A percentile compares a stretch with the other conserved stretches of the same genome.
phyloP scores from a whole-genome alignment of 2,113 vertebrate species.

The Zosterops pallidus region DNA sequence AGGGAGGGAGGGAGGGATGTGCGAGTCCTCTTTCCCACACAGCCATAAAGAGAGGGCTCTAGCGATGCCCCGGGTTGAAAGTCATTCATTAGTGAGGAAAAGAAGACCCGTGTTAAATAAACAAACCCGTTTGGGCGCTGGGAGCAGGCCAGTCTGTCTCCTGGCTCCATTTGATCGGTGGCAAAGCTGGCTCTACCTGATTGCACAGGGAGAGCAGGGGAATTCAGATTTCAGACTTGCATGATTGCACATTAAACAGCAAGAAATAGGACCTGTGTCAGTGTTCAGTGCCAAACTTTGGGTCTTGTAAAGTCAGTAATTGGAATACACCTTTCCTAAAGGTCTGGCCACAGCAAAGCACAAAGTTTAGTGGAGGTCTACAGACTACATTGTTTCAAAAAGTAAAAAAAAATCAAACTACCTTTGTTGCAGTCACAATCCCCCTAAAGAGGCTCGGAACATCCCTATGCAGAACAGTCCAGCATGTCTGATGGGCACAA shows the following conservation, averaged over 20 bases:
- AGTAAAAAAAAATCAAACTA: not conserved
- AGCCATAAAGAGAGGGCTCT: not conserved
- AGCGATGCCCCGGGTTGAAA: not conserved
- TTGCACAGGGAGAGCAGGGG: not conserved
- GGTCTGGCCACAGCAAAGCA: not conserved
- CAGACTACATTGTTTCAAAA: not conserved
- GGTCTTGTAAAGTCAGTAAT: not conserved
- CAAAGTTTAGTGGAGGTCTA: not conserved
- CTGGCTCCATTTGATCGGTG: not conserved
- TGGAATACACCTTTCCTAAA: not conserved
- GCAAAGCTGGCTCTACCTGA: slow-evolving; percentile 19
- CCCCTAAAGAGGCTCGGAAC: not conserved
- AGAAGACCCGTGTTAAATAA: not conserved
- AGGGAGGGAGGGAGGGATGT: not conserved
- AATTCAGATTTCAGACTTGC: not conserved
- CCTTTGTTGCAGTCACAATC: not conserved
- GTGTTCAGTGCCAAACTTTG: not conserved
- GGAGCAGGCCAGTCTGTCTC: not conserved
- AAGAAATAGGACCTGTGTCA: not conserved
- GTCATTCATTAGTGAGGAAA: not conserved
- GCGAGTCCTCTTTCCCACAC: not conserved
- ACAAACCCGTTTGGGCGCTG: not conserved
- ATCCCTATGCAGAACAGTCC: not conserved
- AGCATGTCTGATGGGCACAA: not conserved
- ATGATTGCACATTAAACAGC: not conserved